Evolutionary conservation across 2,888 invertebrate species (phyloP).

Genomic region (Proisotoma minuta): DNA sequence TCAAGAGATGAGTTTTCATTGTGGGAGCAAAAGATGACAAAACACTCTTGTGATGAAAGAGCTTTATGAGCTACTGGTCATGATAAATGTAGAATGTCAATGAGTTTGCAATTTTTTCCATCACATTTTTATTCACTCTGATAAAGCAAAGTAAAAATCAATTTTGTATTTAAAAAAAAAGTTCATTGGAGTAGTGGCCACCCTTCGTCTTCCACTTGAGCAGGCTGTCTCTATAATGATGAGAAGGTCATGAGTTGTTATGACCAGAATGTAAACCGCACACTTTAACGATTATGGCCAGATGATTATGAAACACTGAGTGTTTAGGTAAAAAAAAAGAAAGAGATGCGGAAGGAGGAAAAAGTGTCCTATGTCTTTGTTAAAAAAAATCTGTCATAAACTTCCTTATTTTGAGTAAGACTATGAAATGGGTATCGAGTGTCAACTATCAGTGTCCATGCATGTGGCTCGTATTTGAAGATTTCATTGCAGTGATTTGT

Average conservation of each 20-base stretch:
- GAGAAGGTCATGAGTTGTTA: conserved; percentile 14
- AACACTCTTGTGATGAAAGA: conserved; percentile 27
- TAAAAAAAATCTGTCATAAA: conserved; percentile 18
- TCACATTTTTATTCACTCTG: too few relatives aligned
- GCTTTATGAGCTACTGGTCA: too few relatives aligned
- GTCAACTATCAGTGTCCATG: conserved; percentile 25
- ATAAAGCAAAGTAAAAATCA: not conserved
- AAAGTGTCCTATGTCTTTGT: conserved; percentile 8
- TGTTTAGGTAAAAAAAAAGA: conserved; percentile 4
- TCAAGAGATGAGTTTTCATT: not conserved
- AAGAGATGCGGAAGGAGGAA: conserved; percentile 31
- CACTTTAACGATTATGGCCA: conserved; percentile 40
- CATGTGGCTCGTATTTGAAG: conserved; percentile 24
- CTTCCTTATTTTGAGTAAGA: conserved; percentile 14
- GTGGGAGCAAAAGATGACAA: conserved; percentile 27
- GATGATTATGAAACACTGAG: conserved; percentile 18
- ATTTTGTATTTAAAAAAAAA: too few relatives aligned
- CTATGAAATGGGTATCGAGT: not conserved
- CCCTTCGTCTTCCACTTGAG: conserved; percentile 1
- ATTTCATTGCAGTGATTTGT: conserved; percentile 31
- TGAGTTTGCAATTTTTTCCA: conserved; percentile 31
- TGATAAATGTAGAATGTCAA: too few relatives aligned
- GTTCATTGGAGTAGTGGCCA: not conserved
- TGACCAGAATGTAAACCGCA: conserved; percentile 33
- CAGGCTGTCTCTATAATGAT: not conserved